Conservation (phyloP, 2,888 invertebrate species). For the Pyrocoelia pectoralis region DNA sequence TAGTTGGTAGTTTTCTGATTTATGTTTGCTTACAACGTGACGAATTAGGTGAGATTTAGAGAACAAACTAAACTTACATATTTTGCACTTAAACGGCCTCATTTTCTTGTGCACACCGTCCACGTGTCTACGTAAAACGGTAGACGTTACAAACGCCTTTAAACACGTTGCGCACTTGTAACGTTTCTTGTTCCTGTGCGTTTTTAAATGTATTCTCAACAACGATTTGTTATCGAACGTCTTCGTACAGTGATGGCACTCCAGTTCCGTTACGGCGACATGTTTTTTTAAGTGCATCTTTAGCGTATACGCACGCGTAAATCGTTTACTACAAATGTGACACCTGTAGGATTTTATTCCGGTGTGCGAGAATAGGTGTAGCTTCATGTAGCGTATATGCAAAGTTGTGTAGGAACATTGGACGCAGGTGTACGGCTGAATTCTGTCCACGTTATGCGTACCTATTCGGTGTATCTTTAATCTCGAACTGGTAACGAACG, state of each 20-base stretch:
- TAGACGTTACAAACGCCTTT: constrained; percentile 1
- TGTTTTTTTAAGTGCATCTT: constrained; percentile 13
- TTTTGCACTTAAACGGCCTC: constrained; percentile 3
- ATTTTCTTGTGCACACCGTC: constrained; percentile 10
- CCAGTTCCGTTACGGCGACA: background rate
- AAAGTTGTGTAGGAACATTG: constrained; percentile 2
- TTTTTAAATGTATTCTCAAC: constrained; percentile 11
- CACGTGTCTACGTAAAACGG: constrained; percentile 10
- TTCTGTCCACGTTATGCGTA: background rate
- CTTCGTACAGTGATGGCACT: constrained; percentile 15
- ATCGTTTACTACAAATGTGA: constrained; percentile 14
- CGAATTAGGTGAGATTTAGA: background rate
- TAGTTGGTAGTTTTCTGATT: background rate
- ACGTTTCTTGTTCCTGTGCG: constrained; percentile 11
- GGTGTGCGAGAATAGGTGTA: constrained; percentile 12
- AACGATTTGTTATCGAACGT: constrained; percentile 4
- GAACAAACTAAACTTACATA: constrained; percentile 2
- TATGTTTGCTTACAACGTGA: background rate
- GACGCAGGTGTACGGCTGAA: constrained; percentile 3
- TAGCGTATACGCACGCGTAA: constrained; percentile 3
- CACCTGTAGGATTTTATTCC: constrained; percentile 20
- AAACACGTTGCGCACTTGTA: constrained; percentile 12
- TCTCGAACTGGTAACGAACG: background rate
- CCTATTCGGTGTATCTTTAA: constrained; percentile 8
- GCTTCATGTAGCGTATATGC: background rate